These are phyloP conservation scores for Trachymyrmex septentrionalis DNA, from an alignment of 1,140 invertebrate genomes.

Conservation along the genomic window DNA sequence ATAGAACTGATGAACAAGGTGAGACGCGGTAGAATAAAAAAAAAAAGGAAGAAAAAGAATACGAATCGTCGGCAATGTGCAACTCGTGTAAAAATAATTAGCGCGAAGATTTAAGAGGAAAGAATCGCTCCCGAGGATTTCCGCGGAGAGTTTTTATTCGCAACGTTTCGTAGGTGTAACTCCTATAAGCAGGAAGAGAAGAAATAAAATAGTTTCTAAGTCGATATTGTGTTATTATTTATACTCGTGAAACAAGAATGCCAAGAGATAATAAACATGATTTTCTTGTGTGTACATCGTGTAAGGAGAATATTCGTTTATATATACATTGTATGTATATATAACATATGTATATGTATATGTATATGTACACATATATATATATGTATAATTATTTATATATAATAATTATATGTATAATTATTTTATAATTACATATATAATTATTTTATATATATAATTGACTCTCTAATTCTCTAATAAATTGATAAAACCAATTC, in stretches of 20 bases:
- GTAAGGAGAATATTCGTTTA: constrained; percentile 81
- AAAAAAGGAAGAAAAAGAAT: constrained; percentile 13
- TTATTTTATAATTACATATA: background rate
- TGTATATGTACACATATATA: no score
- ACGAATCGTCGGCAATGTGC: constrained; percentile 57
- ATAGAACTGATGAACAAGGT: constrained; percentile 16
- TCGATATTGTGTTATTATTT: constrained; percentile 86
- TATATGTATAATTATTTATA: constrained; percentile 78
- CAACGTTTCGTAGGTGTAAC: constrained; percentile 69
- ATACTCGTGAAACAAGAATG: constrained; percentile 82
- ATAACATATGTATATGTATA: constrained; percentile 74
- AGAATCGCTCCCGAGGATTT: constrained; percentile 34
- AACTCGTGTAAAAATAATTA: constrained; percentile 44
- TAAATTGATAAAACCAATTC: constrained; percentile 80
- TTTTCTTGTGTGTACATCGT: constrained; percentile 83
- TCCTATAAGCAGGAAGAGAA: constrained; percentile 59
- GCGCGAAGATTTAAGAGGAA: constrained; percentile 24
- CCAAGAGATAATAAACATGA: constrained; percentile 79
- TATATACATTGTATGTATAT: constrained; percentile 80
- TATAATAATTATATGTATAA: constrained; percentile 75
- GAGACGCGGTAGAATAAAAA: constrained; percentile 27
- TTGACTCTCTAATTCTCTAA: constrained; percentile 79
- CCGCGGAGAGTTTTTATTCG: constrained; percentile 65
- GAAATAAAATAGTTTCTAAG: constrained; percentile 83
- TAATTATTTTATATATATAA: constrained; percentile 75